These are phyloP conservation scores for Perognathus longimembris DNA, from an alignment of 2,113 vertebrate genomes.

Conservation along the genomic window DNA sequence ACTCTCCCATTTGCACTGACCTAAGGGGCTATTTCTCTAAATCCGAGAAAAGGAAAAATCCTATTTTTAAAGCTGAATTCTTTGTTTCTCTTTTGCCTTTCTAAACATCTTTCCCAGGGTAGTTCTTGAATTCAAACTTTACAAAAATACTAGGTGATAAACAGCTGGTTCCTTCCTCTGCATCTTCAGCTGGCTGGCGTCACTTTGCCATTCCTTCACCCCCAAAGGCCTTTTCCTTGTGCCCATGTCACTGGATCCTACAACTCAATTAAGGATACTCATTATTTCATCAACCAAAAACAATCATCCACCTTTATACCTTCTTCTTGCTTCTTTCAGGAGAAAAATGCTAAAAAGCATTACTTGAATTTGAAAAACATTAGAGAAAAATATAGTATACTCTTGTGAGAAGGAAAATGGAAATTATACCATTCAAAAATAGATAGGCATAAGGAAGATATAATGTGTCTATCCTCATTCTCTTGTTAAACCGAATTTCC, in stretches of 20 bases:
- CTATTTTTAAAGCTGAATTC: background rate
- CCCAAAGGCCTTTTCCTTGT: too few species aligned
- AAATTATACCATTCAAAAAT: conserved; percentile 14
- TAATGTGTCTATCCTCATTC: background rate
- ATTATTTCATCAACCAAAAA: conserved; percentile 24
- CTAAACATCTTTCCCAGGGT: background rate
- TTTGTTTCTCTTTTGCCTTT: conserved; percentile 18
- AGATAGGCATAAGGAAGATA: background rate
- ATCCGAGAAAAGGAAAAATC: background rate
- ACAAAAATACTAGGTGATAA: background rate
- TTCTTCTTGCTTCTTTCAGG: conserved; percentile 48
- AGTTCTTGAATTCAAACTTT: background rate
- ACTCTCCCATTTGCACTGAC: background rate
- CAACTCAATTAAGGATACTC: too few species aligned
- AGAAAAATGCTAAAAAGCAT: conserved; percentile 46
- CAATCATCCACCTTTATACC: background rate
- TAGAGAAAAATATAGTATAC: background rate
- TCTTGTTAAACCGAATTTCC: conserved; percentile 52
- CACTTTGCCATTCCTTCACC: background rate
- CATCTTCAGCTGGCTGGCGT: background rate
- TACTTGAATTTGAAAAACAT: conserved; percentile 16
- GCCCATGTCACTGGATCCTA: background rate
- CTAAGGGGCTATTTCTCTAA: conserved; percentile 24
- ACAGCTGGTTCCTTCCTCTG: background rate
- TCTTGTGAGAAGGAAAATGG: background rate